These are phyloP conservation scores for Hyperoplus lanceolatus DNA, from an alignment of 2,797 vertebrate genomes.

Conservation along the genomic window DNA sequence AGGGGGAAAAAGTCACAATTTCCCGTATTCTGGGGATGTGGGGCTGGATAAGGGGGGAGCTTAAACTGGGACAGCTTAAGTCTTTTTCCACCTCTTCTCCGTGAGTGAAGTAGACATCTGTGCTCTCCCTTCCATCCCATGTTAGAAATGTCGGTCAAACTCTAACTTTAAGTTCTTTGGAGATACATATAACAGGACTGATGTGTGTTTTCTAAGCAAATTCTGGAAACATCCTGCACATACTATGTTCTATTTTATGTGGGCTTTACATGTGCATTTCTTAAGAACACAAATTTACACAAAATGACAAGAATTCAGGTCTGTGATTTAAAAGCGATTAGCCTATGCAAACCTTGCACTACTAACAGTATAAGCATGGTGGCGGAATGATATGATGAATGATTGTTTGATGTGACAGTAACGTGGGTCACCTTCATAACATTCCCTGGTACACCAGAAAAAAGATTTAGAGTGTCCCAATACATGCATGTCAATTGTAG, in stretches of 20 bases:
- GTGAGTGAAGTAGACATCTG: slow-evolving; percentile 8
- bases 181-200: not conserved
- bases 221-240: not conserved
- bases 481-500: too few species aligned
- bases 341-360: too few species aligned
- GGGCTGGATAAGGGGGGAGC: not conserved
- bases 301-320: not conserved
- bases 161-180: not conserved
- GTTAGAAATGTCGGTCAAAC: slow-evolving; percentile 1
- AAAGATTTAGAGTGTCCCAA: too few species aligned
- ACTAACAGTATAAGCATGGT: too few species aligned
- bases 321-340: too few species aligned
- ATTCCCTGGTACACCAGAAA: too few species aligned
- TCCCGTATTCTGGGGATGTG: slow-evolving; percentile 53
- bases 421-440: too few species aligned
- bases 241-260: not conserved
- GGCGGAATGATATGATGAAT: too few species aligned
- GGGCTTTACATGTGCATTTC: not conserved
- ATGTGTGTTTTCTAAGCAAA: not conserved
- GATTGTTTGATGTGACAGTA: too few species aligned
- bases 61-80: slow-evolving; percentile 34
- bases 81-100: slow-evolving; percentile 15
- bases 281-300: not conserved
- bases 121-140: slow-evolving; percentile 2
- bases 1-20: slow-evolving; percentile 55